These are phyloP conservation scores for Apotomis capreana DNA, from an alignment of 2,888 invertebrate genomes.

Conservation along the genomic window DNA sequence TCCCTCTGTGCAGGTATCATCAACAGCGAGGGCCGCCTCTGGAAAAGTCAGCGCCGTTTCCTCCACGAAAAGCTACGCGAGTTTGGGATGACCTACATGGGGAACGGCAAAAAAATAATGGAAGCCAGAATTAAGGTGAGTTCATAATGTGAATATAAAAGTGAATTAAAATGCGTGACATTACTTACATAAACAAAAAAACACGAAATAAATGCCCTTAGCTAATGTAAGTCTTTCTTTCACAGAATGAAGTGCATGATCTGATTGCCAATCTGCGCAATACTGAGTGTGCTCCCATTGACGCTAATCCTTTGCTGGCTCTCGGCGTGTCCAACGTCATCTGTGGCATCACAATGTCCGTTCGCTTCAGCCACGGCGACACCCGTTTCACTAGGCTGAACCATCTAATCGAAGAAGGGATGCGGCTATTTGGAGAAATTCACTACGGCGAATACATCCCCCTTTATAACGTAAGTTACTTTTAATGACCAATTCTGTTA, in stretches of 20 bases:
- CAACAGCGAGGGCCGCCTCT: slow-evolving; percentile 93
- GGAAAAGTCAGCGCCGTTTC: slow-evolving; percentile 95
- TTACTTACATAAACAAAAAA: background rate
- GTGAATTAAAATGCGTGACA: background rate
- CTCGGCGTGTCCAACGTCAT: slow-evolving; percentile 95
- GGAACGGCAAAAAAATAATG: slow-evolving; percentile 91
- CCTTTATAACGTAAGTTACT: slow-evolving; percentile 83
- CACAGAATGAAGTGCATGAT: slow-evolving; percentile 89
- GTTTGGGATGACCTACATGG: slow-evolving; percentile 94
- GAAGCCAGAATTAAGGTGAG: slow-evolving; percentile 92
- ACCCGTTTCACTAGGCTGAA: slow-evolving; percentile 90
- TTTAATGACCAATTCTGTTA: background rate
- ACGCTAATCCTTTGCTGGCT: slow-evolving; percentile 89
- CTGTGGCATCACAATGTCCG: slow-evolving; percentile 95
- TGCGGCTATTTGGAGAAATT: slow-evolving; percentile 92
- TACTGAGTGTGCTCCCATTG: slow-evolving; percentile 86
- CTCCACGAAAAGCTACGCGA: slow-evolving; percentile 92
- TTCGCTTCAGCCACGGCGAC: slow-evolving; percentile 91
- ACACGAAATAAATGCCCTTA: slow-evolving; percentile 16
- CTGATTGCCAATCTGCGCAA: slow-evolving; percentile 86
- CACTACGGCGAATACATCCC: slow-evolving; percentile 93
- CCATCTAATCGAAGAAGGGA: slow-evolving; percentile 95
- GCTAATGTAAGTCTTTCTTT: slow-evolving; percentile 48
- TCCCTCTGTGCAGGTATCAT: slow-evolving; percentile 88
- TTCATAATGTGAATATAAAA: slow-evolving; percentile 41